Conservation (phyloP, 2,113 vertebrate genomes). For the Procavia capensis region DNA sequence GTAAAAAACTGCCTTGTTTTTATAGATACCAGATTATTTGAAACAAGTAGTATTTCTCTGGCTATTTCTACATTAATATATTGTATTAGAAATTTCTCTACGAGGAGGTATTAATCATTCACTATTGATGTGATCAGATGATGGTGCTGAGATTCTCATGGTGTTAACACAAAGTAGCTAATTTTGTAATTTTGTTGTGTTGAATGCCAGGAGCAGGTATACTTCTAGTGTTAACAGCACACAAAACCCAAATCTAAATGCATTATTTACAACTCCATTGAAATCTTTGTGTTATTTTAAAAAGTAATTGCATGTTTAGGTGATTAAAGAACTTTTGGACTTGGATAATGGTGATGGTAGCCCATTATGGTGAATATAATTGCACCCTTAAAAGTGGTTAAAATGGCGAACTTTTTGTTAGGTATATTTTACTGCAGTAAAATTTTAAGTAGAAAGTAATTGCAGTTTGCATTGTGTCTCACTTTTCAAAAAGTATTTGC, state of each 20-base stretch:
- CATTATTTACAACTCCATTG: conserved; percentile 49
- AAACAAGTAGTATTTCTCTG: conserved; percentile 33
- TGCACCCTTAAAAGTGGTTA: neutral
- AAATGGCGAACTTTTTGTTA: neutral
- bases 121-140: conserved; percentile 34
- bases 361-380: neutral
- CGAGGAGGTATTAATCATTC: conserved; percentile 13
- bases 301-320: neutral
- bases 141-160: conserved; percentile 43
- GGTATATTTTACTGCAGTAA: neutral
- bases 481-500: neutral
- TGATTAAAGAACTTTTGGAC: too few species aligned
- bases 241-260: conserved; percentile 41
- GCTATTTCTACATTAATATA: conserved; percentile 31
- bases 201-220: conserved; percentile 62
- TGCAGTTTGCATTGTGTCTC: neutral
- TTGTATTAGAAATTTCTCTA: conserved; percentile 51
- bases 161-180: conserved; percentile 56
- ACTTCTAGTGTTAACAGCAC: conserved; percentile 35
- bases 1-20: neutral
- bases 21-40: conserved; percentile 14
- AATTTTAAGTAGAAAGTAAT: neutral
- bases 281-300: conserved; percentile 28
- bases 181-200: conserved; percentile 46
- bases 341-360: too few species aligned